Base-by-base conservation (phyloP, 2,888 invertebrate species). In the Nymphalis urticae region DNA sequence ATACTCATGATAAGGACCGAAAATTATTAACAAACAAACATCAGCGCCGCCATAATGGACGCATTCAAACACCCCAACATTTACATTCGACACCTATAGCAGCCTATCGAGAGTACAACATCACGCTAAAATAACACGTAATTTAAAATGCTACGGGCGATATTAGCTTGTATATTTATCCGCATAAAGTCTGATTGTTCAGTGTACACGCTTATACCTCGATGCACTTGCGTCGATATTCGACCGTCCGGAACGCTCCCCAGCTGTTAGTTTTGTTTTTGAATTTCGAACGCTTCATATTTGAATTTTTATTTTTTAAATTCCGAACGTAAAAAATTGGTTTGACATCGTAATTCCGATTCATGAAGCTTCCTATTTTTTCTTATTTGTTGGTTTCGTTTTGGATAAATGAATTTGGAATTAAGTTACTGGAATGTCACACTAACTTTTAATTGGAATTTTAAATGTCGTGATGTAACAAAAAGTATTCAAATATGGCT, bases 171-270 rank as follows among this genome's bases (percentile, higher is more conserved):
- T 19, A 64, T 1, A 9, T 50, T 66, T 66, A 17, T 17, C 17
- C 24, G 9, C 48, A 17, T 24, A 42, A 51, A 8, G 27, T 61
- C 27, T 48, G 21, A 6, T 8, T 53, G 53, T 36, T 32, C 36
- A 42, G 42, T 53, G 62, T 51, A 32, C 16, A 63, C 42, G 60
- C 58, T 80, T 76, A 82, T 79, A 81, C 76, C 74, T 75, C 75
- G 76, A 74, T 84, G 84, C 82, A 80, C 77, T 79, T 78, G 77
- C 79, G 78, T 80, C 81, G 80, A 79, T 80, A 72, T 72, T 69
- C 82, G 78, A 69, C 78, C 78, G 79, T 71, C 80, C 80, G 85
- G 81, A 83, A 85, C 81, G 79, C 83, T 72, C 77, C 64, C 72
- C 68, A 74, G 72, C 66, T 73, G 75, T 75, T 73, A 74, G 70